Evolutionary conservation across 2,797 vertebrate genomes (phyloP).

Genomic region (Neosilurus mollespiculum): DNA sequence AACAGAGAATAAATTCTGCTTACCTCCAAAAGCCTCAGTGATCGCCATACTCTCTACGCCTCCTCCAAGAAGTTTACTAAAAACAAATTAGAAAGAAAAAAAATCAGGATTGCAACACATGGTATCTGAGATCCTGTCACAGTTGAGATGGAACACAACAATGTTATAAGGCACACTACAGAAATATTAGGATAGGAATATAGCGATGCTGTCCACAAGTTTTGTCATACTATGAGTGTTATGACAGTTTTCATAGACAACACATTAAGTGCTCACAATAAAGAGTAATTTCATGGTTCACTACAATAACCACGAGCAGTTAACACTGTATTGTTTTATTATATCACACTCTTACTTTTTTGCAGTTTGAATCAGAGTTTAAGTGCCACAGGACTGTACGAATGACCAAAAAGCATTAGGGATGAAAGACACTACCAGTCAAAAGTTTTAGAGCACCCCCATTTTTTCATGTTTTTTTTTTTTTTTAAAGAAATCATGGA

Average conservation of each 20-base stretch:
- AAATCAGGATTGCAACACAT: background rate
- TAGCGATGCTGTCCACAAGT: background rate
- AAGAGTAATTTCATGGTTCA: background rate
- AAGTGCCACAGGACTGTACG: background rate
- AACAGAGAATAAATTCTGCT: conserved; percentile 43
- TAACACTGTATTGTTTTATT: background rate
- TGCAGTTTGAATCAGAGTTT: background rate
- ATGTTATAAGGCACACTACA: background rate
- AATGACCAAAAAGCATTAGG: background rate
- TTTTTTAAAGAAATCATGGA: too few species aligned
- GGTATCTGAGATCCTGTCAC: background rate
- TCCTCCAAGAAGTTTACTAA: conserved; percentile 93
- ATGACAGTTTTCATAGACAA: background rate
- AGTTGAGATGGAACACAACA: background rate
- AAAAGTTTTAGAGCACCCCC: background rate
- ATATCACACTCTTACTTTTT: background rate
- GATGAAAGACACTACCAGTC: background rate
- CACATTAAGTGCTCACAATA: background rate
- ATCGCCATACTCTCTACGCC: conserved; percentile 99
- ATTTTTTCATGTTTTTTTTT: too few species aligned
- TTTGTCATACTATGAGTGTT: background rate
- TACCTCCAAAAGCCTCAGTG: conserved; percentile 97
- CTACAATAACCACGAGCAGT: background rate
- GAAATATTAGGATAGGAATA: background rate
- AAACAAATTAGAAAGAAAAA: conserved; percentile 47